These are phyloP conservation scores for Cephus runcator DNA, from an alignment of 2,888 invertebrate species.

Conservation along the genomic window DNA sequence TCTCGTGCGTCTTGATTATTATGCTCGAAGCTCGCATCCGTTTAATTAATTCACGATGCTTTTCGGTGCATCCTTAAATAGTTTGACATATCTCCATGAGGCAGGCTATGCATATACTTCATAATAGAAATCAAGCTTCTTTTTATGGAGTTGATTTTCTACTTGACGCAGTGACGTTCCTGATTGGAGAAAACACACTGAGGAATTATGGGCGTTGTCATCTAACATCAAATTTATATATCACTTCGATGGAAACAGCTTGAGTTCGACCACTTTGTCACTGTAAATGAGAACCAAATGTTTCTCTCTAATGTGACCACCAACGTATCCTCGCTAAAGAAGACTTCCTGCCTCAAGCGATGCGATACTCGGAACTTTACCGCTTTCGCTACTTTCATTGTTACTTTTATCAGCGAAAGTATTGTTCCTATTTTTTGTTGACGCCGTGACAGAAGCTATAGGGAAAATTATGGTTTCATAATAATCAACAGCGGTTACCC, in stretches of 20 bases:
- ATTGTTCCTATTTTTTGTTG: constrained; percentile 36
- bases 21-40: background rate
- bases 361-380: constrained; percentile 28
- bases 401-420: constrained; percentile 31
- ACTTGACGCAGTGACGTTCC: too few relatives aligned
- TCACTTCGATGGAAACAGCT: too few relatives aligned
- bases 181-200: too few relatives aligned
- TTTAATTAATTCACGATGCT: background rate
- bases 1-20: too few relatives aligned
- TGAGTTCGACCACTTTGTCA: too few relatives aligned
- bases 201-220: too few relatives aligned
- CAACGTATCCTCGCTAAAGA: too few relatives aligned
- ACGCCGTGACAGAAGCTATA: constrained; percentile 30
- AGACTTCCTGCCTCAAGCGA: background rate
- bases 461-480: constrained; percentile 31
- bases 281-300: too few relatives aligned
- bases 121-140: background rate
- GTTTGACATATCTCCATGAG: background rate
- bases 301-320: too few relatives aligned
- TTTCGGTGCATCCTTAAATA: background rate
- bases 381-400: constrained; percentile 25
- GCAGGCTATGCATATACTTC: background rate
- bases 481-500: background rate
- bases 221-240: too few relatives aligned
- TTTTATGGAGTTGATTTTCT: too few relatives aligned